Evolutionary conservation across 1,140 invertebrate species (phyloP), one percentile per base, ranked within the genome.

Genomic region (Cyrtorhinus lividipennis): DNA sequence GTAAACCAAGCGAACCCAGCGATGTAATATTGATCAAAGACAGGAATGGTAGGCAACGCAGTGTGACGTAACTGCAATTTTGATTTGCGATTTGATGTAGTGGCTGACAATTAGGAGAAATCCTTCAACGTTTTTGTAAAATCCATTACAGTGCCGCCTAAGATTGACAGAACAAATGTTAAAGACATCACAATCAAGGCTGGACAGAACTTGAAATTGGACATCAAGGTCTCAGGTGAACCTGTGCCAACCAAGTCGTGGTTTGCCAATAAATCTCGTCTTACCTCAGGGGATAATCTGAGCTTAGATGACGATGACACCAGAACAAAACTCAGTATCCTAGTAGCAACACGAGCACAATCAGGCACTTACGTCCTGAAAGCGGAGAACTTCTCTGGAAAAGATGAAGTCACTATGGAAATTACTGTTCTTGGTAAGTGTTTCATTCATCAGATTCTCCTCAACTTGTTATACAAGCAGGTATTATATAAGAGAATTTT

Each of bases 311-410:
- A 81, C 2, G 91, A 95, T 72, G 86, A 92, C 68, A 91, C 94
- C 74, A 84, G 79, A 68, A 90, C 86, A 0, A 94, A 94, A 72
- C 74, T 95, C 24, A 78, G 85, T 0, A 81, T 93, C 20, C 76
- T 82, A 2, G 77, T 84, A 53, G 83, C 86, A 0, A 81, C 86
- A 22, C 78, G 92, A 69, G 81, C 81, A 58, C 87, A 96, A 73
- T 87, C 87, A 60, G 95, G 94, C 38, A 84, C 82, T 45, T 87
- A 92, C 67, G 82, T 84, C 15, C 79, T 96, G 24, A 94, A 91
- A 69, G 90, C 92, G 18, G 90, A 92, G 74, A 97, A 97, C 72
- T 84, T 82, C 68, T 91, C 87, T 53, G 94, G 94, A 15, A 85
- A 83, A 70, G 93, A 96, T 71, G 90, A 94, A 73, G 91, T 88